Evolutionary conservation across 2,888 invertebrate genomes (phyloP), one percentile per base, ranked within the genome.

Genomic region (Epirrhoe alternata): DNA sequence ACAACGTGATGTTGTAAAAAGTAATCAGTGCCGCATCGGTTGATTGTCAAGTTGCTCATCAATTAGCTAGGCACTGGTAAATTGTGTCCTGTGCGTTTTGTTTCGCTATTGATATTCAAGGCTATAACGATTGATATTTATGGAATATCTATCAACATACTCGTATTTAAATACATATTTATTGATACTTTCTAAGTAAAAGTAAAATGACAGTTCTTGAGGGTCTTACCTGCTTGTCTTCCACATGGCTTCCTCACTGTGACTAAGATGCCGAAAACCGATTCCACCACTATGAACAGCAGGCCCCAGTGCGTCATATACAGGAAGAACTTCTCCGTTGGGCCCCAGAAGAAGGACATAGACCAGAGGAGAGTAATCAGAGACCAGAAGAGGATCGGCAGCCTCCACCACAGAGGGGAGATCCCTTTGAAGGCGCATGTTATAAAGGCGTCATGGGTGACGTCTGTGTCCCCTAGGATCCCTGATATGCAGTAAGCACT

Each of bases 281-380:
- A 83, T 72, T 92, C 90, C 51, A 88, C 64, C 56, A 89, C 79
- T 52, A 93, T 86, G 60, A 93, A 79, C 4, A 90, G 71, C 42
- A 94, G 83, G 1, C 94, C 94, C 94, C 94, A 94, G 74, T 94
- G 94, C 5, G 94, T 94, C 87, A 94, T 92, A 77, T 94, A 94
- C 17, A 94, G 80, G 65, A 93, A 84, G 82, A 90, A 94, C 83
- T 88, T 92, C 67, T 85, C 86, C 1, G 79, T 78, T 1, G 89
- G 87, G 16, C 90, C 90, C 90, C 92, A 92, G 77, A 92, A 90
- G 68, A 76, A 81, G 1, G 80, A 70, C 17, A 86, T 77, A 0
- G 92, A 90, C 85, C 88, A 87, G 60, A 80, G 71, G 30, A 84
- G 77, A 8, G 87, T 76, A 45, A 77, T 54, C 4, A 86, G 62